Percentiles rank a stretch among this genome's conserved stretches.
phyloP scores from a whole-genome alignment of 1,140 invertebrate species.

The Dendrolimus kikuchii region DNA sequence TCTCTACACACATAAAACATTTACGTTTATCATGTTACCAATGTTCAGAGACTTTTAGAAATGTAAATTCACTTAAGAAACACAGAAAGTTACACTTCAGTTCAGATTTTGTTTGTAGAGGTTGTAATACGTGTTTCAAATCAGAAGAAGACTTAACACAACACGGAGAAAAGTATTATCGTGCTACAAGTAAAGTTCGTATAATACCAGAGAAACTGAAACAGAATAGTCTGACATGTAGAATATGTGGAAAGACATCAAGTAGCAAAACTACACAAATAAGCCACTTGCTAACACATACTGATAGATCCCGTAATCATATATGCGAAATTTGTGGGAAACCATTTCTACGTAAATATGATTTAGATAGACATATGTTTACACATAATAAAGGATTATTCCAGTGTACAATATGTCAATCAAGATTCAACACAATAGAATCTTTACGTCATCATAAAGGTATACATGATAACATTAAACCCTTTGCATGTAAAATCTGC shows the following conservation, averaged over 20 bases:
- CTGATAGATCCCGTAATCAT: neutral
- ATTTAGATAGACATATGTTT: neutral
- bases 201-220: neutral
- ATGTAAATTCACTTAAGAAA: too few relatives aligned
- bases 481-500: constrained; percentile 82
- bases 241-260: constrained; percentile 3
- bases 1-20: constrained; percentile 5
- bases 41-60: too few relatives aligned
- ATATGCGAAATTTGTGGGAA: constrained; percentile 7
- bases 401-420: constrained; percentile 6
- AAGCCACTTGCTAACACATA: neutral
- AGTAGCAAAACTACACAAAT: neutral
- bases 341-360: neutral
- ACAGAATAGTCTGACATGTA: constrained; percentile 6
- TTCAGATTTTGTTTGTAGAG: neutral
- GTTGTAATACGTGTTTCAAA: constrained; percentile 2
- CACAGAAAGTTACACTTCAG: too few relatives aligned
- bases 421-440: neutral
- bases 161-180: constrained; percentile 1
- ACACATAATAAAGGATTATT: constrained; percentile 1
- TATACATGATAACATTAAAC: constrained; percentile 79
- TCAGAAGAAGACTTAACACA: neutral
- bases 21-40: constrained; percentile 6
- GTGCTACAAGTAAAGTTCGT: neutral
- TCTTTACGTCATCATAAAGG: constrained; percentile 54